Conservation (phyloP, 1,140 invertebrate species). For the Odontomachus brunneus region DNA sequence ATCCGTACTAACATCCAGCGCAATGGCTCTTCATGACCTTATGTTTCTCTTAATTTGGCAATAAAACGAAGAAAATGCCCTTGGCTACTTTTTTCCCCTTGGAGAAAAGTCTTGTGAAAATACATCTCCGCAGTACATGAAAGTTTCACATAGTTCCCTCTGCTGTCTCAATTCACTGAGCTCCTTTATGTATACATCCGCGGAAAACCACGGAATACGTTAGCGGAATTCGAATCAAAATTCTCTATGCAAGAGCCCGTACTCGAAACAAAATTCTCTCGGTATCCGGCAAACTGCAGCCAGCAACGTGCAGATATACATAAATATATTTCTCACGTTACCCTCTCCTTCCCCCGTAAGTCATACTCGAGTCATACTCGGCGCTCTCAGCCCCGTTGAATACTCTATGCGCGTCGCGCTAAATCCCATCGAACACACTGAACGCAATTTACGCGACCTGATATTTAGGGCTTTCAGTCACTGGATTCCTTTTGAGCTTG, state of each 20-base stretch:
- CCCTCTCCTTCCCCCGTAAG: too few species aligned
- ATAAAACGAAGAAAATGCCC: not conserved
- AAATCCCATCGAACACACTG: constrained; percentile 53
- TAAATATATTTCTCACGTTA: constrained; percentile 55
- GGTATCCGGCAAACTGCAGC: constrained; percentile 37
- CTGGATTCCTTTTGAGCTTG: constrained; percentile 40
- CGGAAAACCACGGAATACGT: constrained; percentile 40
- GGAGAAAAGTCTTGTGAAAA: constrained; percentile 13
- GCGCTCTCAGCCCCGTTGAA: constrained; percentile 7
- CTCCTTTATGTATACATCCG: constrained; percentile 16
- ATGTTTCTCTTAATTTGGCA: too few species aligned
- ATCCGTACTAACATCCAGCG: too few species aligned
- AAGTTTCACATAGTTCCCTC: constrained; percentile 19
- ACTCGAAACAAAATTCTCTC: constrained; percentile 43
- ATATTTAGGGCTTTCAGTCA: constrained; percentile 57
- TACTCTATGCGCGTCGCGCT: constrained; percentile 38
- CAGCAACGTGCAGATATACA: not conserved
- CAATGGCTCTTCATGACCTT: too few species aligned
- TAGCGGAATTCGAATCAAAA: constrained; percentile 40
- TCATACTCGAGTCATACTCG: not conserved
- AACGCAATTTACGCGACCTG: constrained; percentile 53
- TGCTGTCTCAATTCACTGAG: constrained; percentile 7
- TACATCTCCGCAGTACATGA: constrained; percentile 5
- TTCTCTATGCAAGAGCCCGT: constrained; percentile 32
- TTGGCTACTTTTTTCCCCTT: not conserved